phyloP scores from a whole-genome alignment of 2,888 invertebrate genomes.

The Azorinus chamasolen region DNA sequence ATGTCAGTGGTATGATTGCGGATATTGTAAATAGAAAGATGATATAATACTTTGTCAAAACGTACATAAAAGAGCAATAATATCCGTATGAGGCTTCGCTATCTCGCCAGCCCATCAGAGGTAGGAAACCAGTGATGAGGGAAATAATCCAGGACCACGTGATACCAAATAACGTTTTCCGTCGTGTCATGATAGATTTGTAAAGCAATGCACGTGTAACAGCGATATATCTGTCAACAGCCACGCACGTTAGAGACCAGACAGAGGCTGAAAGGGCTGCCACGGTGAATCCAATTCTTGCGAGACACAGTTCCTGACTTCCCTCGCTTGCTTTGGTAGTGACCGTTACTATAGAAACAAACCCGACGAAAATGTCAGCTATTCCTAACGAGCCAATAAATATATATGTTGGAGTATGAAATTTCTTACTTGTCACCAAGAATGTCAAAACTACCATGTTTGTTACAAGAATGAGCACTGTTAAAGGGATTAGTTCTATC shows the following conservation, averaged over 20 bases:
- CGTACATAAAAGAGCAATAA: constrained; percentile 75
- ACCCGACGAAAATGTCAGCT: constrained; percentile 74
- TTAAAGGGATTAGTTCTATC: constrained; percentile 66
- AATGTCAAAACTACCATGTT: constrained; percentile 67
- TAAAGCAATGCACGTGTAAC: constrained; percentile 75
- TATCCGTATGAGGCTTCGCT: constrained; percentile 46
- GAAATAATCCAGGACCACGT: constrained; percentile 68
- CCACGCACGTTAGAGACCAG: constrained; percentile 74
- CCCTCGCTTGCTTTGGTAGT: constrained; percentile 64
- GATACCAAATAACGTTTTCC: constrained; percentile 61
- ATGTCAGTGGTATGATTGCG: constrained; percentile 66
- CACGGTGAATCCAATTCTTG: constrained; percentile 71
- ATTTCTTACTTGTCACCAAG: constrained; percentile 59
- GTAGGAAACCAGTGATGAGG: constrained; percentile 72
- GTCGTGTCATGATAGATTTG: constrained; percentile 66
- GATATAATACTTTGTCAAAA: constrained; percentile 68
- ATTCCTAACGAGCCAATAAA: constrained; percentile 72
- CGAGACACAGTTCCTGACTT: constrained; percentile 65
- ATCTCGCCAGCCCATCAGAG: constrained; percentile 76
- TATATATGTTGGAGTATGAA: constrained; percentile 70
- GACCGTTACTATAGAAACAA: constrained; percentile 71
- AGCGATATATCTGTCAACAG: constrained; percentile 78
- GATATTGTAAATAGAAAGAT: constrained; percentile 61
- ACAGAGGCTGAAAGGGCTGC: constrained; percentile 68
- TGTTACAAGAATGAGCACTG: constrained; percentile 66